Percentiles rank a stretch among this genome's conserved stretches.
phyloP scores from a whole-genome alignment of 1,140 invertebrate genomes.

The Latrodectus geometricus region DNA sequence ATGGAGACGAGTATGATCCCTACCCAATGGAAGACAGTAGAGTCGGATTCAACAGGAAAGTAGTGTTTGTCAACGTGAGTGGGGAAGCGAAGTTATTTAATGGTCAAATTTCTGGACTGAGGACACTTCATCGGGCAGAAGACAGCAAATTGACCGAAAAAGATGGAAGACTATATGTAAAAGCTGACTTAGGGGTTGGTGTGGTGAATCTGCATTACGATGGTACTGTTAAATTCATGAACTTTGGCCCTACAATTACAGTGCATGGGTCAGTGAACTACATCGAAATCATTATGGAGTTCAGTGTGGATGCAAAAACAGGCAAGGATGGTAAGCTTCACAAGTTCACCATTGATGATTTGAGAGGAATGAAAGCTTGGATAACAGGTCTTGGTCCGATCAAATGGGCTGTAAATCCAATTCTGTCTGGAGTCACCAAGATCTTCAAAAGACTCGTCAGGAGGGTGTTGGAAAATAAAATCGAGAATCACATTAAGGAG shows the following conservation, averaged over 20 bases:
- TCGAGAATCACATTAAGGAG: constrained; percentile 10
- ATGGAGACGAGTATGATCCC: constrained; percentile 31
- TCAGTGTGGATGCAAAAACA: constrained; percentile 21
- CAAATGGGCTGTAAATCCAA: constrained; percentile 19
- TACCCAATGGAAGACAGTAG: constrained; percentile 8
- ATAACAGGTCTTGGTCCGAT: constrained; percentile 18
- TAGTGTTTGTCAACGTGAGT: constrained; percentile 1
- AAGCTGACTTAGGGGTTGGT: constrained; percentile 35
- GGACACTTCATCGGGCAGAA: constrained; percentile 19
- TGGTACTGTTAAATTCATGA: constrained; percentile 25
- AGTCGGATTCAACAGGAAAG: constrained; percentile 24
- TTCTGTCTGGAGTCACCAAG: not conserved
- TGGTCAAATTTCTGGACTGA: constrained; percentile 2
- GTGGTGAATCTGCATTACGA: constrained; percentile 11
- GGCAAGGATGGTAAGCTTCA: constrained; percentile 9
- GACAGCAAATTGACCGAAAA: not conserved
- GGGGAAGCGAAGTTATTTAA: constrained; percentile 20
- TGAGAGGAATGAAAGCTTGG: constrained; percentile 25
- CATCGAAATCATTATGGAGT: constrained; percentile 32
- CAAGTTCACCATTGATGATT: constrained; percentile 29
- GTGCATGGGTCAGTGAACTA: constrained; percentile 2
- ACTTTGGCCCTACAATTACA: constrained; percentile 13
- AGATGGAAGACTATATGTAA: not conserved
- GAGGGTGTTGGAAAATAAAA: constrained; percentile 20
- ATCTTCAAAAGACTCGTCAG: constrained; percentile 15